Conservation (phyloP, 2,888 invertebrate species). For the Acleris cristana region DNA sequence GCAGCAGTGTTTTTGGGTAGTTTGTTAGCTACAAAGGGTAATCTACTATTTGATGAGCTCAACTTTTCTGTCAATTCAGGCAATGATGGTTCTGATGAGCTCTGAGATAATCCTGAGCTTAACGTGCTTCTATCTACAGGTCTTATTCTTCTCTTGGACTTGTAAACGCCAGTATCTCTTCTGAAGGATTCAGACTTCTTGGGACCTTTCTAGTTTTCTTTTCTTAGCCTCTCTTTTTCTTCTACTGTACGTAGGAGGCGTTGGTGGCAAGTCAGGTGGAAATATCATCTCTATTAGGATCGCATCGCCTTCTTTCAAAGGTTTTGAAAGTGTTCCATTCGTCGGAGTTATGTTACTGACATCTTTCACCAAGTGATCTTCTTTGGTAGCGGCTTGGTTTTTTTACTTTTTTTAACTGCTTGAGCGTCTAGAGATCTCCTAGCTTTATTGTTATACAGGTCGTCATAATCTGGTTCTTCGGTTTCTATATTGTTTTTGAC, state of each 20-base stretch:
- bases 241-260: conserved; percentile 75
- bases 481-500: conserved; percentile 51
- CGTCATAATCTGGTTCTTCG: conserved; percentile 52
- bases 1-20: conserved; percentile 48
- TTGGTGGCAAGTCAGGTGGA: conserved; percentile 68
- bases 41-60: conserved; percentile 60
- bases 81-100: conserved; percentile 72
- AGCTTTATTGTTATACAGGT: conserved; percentile 54
- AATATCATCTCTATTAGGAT: conserved; percentile 62
- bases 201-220: conserved; percentile 76
- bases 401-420: conserved; percentile 72
- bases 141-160: conserved; percentile 72
- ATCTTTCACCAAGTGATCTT: conserved; percentile 78
- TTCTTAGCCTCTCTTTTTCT: conserved; percentile 78
- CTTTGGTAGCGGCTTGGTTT: conserved; percentile 78
- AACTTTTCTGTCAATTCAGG: conserved; percentile 70
- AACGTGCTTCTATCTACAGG: conserved; percentile 57
- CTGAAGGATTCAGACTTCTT: conserved; percentile 64
- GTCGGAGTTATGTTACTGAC: conserved; percentile 86
- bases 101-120: conserved; percentile 63
- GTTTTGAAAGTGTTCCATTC: conserved; percentile 64
- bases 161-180: conserved; percentile 67
- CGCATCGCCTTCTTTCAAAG: conserved; percentile 64
- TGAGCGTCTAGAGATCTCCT: conserved; percentile 73
- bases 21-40: conserved; percentile 58